Conservation (phyloP, 2,888 invertebrate species). For the Andrena bicolor region DNA sequence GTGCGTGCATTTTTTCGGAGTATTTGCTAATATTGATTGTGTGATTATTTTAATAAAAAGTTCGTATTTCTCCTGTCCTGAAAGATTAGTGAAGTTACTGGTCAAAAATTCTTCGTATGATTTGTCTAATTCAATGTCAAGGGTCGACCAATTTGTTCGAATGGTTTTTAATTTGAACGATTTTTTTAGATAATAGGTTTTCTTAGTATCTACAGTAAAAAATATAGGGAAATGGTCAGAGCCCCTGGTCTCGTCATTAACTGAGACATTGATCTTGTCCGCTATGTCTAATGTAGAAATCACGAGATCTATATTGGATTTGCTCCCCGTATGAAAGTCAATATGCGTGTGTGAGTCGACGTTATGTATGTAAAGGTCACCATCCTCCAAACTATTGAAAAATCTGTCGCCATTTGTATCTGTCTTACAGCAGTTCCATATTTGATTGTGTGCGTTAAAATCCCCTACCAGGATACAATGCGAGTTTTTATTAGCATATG, state of each 20-base stretch:
- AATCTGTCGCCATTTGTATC: background rate
- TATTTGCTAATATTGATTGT: background rate
- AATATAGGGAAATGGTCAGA: background rate
- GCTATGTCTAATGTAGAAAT: background rate
- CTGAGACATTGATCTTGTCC: background rate
- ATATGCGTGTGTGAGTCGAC: background rate
- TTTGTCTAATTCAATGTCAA: background rate
- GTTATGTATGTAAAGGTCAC: background rate
- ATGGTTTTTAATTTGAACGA: background rate
- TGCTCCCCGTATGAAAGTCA: background rate
- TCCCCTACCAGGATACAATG: background rate
- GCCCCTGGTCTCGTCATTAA: background rate
- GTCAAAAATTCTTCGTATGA: background rate
- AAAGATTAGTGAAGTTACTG: background rate
- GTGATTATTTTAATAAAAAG: background rate
- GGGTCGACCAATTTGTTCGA: background rate
- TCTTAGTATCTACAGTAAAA: background rate
- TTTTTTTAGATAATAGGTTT: background rate
- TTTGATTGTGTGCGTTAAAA: slow-evolving; percentile 8
- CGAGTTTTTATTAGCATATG: background rate
- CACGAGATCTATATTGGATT: slow-evolving; percentile 3
- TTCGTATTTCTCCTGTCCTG: background rate
- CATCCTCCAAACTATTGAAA: background rate
- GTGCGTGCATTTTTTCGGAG: background rate
- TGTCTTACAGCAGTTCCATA: background rate